Conservation (phyloP, 2,113 vertebrate genomes). For the Ammodytes marinus region DNA sequence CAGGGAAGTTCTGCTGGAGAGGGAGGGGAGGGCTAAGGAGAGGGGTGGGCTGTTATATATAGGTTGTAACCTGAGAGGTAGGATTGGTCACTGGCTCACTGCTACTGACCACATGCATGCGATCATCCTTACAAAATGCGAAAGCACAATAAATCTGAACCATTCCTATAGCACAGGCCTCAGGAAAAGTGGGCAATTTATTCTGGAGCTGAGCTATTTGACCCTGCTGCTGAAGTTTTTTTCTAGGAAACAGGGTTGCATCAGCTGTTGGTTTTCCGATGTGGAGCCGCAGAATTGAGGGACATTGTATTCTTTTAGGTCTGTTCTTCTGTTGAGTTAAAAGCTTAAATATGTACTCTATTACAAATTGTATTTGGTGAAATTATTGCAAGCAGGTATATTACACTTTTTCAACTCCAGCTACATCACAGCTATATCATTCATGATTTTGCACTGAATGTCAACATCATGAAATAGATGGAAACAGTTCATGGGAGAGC, state of each 20-base stretch:
- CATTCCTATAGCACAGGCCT: constrained; percentile 62
- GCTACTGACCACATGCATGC: constrained; percentile 89
- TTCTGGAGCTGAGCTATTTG: constrained; percentile 66
- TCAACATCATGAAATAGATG: too few relatives aligned
- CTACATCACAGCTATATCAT: too few relatives aligned
- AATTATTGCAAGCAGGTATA: background rate
- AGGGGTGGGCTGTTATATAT: constrained; percentile 90
- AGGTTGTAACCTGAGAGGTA: constrained; percentile 94
- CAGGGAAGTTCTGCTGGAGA: constrained; percentile 85
- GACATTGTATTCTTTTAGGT: background rate
- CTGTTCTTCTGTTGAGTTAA: background rate
- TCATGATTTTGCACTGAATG: too few relatives aligned
- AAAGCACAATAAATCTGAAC: constrained; percentile 73
- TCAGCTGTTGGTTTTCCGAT: constrained; percentile 37
- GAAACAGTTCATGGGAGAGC: too few relatives aligned
- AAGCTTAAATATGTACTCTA: background rate
- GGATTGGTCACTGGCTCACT: constrained; percentile 89
- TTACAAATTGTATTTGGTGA: background rate
- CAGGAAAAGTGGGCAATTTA: constrained; percentile 65
- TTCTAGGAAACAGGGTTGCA: constrained; percentile 44
- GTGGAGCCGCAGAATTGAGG: background rate
- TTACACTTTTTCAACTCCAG: background rate
- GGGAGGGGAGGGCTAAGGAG: constrained; percentile 25
- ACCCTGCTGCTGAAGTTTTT: constrained; percentile 28
- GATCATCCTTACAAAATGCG: constrained; percentile 86